Conservation (phyloP, 2,113 vertebrate species). For the Ceuthmochares aereus region DNA sequence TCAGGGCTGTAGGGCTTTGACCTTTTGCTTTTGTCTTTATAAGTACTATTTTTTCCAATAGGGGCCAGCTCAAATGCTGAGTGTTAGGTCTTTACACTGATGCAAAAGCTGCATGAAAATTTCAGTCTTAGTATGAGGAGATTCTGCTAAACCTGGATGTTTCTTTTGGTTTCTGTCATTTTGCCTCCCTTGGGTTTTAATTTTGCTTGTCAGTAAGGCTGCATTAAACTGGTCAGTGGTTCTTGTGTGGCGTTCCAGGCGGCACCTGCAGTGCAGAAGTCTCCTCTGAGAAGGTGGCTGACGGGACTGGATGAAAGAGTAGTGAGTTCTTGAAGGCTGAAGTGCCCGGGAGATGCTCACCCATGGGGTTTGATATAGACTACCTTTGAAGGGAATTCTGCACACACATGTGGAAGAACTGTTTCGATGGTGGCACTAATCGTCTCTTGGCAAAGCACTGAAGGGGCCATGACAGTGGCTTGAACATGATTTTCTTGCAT, state of each 20-base stretch:
- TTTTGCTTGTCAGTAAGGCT: background rate
- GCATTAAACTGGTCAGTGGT: background rate
- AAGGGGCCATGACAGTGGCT: background rate
- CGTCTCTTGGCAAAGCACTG: background rate
- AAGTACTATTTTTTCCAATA: constrained; percentile 2
- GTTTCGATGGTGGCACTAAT: background rate
- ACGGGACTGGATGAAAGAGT: background rate
- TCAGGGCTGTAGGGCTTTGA: constrained; percentile 37
- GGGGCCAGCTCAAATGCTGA: background rate
- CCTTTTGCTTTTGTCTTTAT: constrained; percentile 41
- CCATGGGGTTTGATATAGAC: background rate
- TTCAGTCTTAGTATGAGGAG: background rate
- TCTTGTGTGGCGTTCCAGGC: background rate
- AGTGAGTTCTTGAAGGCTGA: background rate
- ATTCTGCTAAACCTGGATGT: background rate
- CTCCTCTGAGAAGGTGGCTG: background rate
- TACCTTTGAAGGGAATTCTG: background rate
- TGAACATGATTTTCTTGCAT: background rate
- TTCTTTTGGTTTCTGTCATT: background rate
- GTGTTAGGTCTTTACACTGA: background rate
- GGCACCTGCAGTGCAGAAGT: background rate
- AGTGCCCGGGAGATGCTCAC: background rate
- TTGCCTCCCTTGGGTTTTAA: background rate
- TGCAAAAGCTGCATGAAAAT: background rate
- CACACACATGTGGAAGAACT: accelerated